Evolutionary conservation across 2,113 vertebrate genomes (phyloP).

Genomic region (Hypomesus transpacificus): DNA sequence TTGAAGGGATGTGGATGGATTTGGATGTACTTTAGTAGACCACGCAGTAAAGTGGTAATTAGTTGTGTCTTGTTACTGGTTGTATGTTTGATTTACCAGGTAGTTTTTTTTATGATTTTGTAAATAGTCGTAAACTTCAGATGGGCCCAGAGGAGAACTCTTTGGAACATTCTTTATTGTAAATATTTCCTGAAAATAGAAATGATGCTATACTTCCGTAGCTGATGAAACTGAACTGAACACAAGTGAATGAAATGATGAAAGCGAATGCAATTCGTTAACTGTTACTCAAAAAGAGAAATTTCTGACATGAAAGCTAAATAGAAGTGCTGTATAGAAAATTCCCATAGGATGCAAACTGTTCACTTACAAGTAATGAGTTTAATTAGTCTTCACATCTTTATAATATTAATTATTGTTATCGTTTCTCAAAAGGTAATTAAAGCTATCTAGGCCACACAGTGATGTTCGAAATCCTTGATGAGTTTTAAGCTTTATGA

Average conservation of each 20-base stretch:
- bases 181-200: background rate
- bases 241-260: constrained; percentile 27
- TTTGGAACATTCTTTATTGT: background rate
- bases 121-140: background rate
- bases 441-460: constrained; percentile 32
- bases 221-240: background rate
- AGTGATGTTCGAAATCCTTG: constrained; percentile 25
- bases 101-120: background rate
- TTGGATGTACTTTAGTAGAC: no score
- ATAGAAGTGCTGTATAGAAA: constrained; percentile 8
- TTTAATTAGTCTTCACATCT: constrained; percentile 52
- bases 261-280: constrained; percentile 43
- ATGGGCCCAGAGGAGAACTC: background rate
- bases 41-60: background rate
- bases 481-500: no score
- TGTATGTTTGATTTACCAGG: background rate
- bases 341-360: constrained; percentile 40
- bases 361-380: constrained; percentile 42
- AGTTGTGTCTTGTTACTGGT: background rate
- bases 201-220: background rate
- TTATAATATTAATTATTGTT: constrained; percentile 43
- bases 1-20: no score
- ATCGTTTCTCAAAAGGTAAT: constrained; percentile 35
- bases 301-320: constrained; percentile 19
- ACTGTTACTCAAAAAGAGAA: constrained; percentile 30